Evolutionary conservation across 2,797 vertebrate genomes (phyloP), one percentile per base, ranked within the genome.

Genomic region (Jordanella pulchra): DNA sequence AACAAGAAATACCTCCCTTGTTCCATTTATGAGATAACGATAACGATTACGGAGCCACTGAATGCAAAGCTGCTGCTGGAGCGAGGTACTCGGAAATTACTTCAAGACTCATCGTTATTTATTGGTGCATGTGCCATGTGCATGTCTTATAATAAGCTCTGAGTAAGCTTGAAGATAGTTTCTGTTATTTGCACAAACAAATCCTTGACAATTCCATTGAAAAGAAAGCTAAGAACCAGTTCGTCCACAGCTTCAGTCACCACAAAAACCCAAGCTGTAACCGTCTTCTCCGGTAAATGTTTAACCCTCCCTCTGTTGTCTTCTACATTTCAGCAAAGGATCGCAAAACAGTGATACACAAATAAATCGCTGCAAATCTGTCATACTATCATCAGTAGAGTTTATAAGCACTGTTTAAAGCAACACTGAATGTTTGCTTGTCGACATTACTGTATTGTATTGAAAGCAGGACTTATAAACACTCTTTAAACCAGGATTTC

Each of bases 21-120:
- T 90, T 89, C 83, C 89, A 89, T 87, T 90, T 89, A 90, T 90
- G 77, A 88, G 88, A 90, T 90, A 84, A 90, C 88, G 88, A 90
- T 90, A 84, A 90, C 88, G 84, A 85, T 89, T 89, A 88, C 78
- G 73, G 79, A 80, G 89, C 90, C 83, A 83, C 82, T 66, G 73
- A 68, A 75, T 83, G 83, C 67, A 53, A 64, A 51, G 79, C 72
- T 72, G 55, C 72, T 48, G n/a, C 39, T 9, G 73, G 58, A 58
- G 55, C 39, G 80, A 70, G 67, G 45, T 18, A 42, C 67, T 66
- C 64, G 4, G 25, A 78, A 72, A 72, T 77, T 75, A 78, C 77
- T 71, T 53, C 72, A 65, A 30, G 82, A 81, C 4, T 45, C 53
- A 72, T 63, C 32, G 66, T 72, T 47, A 25, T 70, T 51, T 63